Evolutionary conservation across 2,797 vertebrate species (phyloP).

Genomic region (Microcaecilia unicolor): DNA sequence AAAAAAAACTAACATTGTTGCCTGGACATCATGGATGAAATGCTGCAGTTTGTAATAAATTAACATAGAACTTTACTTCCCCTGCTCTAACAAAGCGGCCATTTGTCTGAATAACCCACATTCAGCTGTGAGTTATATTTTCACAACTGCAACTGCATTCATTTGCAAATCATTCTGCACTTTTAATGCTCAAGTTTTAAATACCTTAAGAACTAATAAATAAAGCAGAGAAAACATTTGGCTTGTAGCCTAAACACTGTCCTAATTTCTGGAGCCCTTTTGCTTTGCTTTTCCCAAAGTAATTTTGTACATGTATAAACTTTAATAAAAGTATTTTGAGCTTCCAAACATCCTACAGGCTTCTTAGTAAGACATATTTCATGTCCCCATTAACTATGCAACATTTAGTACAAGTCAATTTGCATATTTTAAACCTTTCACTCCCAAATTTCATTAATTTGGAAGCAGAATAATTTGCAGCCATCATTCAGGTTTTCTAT

Average conservation of each 20-base stretch:
- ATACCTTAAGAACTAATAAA: slow-evolving; percentile 84
- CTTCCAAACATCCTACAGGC: too few species aligned
- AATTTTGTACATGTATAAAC: slow-evolving; percentile 41
- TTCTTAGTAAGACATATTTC: slow-evolving; percentile 33
- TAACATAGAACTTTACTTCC: slow-evolving; percentile 77
- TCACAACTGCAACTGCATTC: slow-evolving; percentile 86
- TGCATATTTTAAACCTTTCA: slow-evolving; percentile 26
- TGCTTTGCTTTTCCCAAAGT: slow-evolving; percentile 40
- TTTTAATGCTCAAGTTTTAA: slow-evolving; percentile 82
- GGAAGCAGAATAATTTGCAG: slow-evolving; percentile 36
- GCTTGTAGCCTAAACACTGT: slow-evolving; percentile 62
- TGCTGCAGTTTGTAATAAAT: slow-evolving; percentile 92
- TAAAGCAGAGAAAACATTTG: slow-evolving; percentile 81
- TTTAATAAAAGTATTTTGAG: too few species aligned
- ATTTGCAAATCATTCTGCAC: slow-evolving; percentile 87
- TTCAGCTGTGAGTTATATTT: slow-evolving; percentile 87
- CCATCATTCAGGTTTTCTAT: slow-evolving; percentile 27
- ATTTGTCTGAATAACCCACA: slow-evolving; percentile 80
- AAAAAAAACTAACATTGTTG: slow-evolving; percentile 78
- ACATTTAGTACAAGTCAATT: slow-evolving; percentile 11
- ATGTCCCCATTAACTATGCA: slow-evolving; percentile 21
- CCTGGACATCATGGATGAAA: slow-evolving; percentile 89
- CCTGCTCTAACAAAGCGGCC: slow-evolving; percentile 67
- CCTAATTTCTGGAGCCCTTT: slow-evolving; percentile 54
- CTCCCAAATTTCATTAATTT: slow-evolving; percentile 20